A percentile compares a stretch with the other conserved stretches of the same genome.
phyloP scores from a whole-genome alignment of 1,140 invertebrate species.

The Oncopeltus fasciatus region DNA sequence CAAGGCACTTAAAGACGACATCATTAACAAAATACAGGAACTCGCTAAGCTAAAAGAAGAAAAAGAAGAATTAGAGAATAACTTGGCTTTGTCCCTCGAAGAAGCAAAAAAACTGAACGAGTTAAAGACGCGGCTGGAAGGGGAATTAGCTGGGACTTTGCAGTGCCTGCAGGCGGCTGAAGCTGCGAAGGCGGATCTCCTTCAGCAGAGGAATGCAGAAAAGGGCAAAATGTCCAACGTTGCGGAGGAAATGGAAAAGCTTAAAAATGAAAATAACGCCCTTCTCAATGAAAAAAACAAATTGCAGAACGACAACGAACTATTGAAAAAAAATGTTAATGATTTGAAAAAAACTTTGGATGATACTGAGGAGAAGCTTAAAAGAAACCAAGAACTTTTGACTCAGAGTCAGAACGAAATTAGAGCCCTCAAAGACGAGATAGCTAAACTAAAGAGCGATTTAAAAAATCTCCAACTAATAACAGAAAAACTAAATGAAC shows the following conservation, averaged over 20 bases:
- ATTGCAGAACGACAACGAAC: neutral
- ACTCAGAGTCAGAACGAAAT: neutral
- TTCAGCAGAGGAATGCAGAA: neutral
- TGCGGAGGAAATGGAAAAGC: neutral
- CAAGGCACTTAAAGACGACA: slow-evolving; percentile 6
- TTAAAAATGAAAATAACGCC: neutral
- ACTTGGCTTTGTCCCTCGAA: neutral
- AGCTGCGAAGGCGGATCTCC: neutral
- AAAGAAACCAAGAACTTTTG: too few species aligned
- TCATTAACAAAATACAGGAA: neutral
- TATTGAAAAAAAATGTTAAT: neutral
- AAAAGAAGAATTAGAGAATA: neutral
- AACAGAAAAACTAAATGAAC: neutral
- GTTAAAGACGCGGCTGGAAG: neutral
- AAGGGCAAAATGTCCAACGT: too few species aligned
- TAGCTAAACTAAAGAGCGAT: neutral
- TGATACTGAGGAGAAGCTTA: neutral
- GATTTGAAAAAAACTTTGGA: neutral
- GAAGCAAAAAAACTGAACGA: neutral
- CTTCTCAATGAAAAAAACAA: neutral
- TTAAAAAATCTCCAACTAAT: neutral
- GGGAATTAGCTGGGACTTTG: neutral
- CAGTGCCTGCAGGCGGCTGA: neutral
- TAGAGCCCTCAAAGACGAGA: neutral
- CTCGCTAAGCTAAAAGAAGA: neutral